phyloP scores from a whole-genome alignment of 1,140 invertebrate species.

The Leucophenga varia region DNA sequence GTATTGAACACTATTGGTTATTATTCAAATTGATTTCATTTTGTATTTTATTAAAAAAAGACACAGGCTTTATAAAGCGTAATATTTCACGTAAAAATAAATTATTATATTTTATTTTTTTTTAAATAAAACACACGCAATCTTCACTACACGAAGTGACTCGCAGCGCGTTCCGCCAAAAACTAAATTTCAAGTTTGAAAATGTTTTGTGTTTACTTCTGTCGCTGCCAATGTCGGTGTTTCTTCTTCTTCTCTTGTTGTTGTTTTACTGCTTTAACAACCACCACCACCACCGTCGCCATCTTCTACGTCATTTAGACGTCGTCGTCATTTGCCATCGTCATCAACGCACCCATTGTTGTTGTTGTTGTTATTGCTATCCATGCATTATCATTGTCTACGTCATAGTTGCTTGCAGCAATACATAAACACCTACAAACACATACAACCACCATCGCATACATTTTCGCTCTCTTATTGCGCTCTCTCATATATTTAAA shows the following conservation, averaged over 20 bases:
- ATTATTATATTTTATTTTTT: slow-evolving; percentile 4
- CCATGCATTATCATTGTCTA: slow-evolving; percentile 15
- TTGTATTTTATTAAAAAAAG: too few species aligned
- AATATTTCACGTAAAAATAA: slow-evolving; percentile 1
- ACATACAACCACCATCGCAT: too few species aligned
- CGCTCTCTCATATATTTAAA: too few species aligned
- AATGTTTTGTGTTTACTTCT: slow-evolving; percentile 36
- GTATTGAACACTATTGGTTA: too few species aligned
- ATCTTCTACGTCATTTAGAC: too few species aligned
- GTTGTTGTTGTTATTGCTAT: slow-evolving; percentile 4
- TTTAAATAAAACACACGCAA: background rate
- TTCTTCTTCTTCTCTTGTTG: slow-evolving; percentile 29
- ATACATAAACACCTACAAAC: too few species aligned
- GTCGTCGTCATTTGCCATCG: slow-evolving; percentile 9
- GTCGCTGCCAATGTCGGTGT: slow-evolving; percentile 24
- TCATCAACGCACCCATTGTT: background rate
- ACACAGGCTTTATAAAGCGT: background rate
- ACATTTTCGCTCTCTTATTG: too few species aligned
- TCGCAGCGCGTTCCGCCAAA: slow-evolving; percentile 39
- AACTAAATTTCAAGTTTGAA: slow-evolving; percentile 43
- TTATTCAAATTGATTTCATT: slow-evolving; percentile 1
- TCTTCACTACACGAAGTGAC: slow-evolving; percentile 10
- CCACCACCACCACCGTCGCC: slow-evolving; percentile 5
- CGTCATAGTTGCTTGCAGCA: too few species aligned
- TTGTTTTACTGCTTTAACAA: too few species aligned